Conservation (phyloP, 2,888 invertebrate species). For the Caenorhabditis panamensis region DNA sequence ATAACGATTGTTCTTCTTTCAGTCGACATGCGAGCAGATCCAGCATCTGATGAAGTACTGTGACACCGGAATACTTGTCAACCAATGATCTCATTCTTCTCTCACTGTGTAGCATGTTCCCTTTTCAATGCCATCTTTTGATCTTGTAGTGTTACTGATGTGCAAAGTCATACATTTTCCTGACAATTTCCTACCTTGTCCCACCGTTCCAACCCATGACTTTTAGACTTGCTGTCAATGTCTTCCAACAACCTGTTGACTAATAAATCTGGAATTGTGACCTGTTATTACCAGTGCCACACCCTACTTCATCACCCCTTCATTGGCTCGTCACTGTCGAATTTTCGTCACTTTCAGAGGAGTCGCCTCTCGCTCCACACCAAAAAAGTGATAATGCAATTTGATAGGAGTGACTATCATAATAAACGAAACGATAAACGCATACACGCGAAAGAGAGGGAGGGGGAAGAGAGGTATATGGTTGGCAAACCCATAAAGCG, state of each 20-base stretch:
- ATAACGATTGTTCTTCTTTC: not conserved
- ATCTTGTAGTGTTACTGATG: constrained; percentile 38
- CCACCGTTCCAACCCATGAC: constrained; percentile 43
- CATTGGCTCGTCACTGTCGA: constrained; percentile 17
- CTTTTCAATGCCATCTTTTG: constrained; percentile 46
- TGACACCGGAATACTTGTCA: constrained; percentile 34
- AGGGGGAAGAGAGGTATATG: constrained; percentile 32
- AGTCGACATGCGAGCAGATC: constrained; percentile 67
- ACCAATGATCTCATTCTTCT: constrained; percentile 38
- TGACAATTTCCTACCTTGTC: constrained; percentile 49
- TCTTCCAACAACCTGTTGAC: constrained; percentile 6
- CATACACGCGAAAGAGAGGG: constrained; percentile 20
- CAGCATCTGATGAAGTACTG: constrained; percentile 61
- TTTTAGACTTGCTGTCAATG: constrained; percentile 13
- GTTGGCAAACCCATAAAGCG: constrained; percentile 67
- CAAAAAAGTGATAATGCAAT: constrained; percentile 60
- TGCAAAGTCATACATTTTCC: constrained; percentile 28
- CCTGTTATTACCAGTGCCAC: constrained; percentile 30
- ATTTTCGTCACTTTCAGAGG: constrained; percentile 53
- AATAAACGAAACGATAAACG: constrained; percentile 60
- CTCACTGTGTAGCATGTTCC: constrained; percentile 30
- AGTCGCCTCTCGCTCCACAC: constrained; percentile 30
- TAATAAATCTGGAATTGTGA: constrained; percentile 58
- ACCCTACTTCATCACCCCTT: constrained; percentile 22
- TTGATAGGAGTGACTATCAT: constrained; percentile 59